A percentile compares a stretch with the other conserved stretches of the same genome.
These are phyloP conservation scores for Eupithecia pulchellata DNA, from an alignment of 2,888 invertebrate species.

Conservation along the genomic window DNA sequence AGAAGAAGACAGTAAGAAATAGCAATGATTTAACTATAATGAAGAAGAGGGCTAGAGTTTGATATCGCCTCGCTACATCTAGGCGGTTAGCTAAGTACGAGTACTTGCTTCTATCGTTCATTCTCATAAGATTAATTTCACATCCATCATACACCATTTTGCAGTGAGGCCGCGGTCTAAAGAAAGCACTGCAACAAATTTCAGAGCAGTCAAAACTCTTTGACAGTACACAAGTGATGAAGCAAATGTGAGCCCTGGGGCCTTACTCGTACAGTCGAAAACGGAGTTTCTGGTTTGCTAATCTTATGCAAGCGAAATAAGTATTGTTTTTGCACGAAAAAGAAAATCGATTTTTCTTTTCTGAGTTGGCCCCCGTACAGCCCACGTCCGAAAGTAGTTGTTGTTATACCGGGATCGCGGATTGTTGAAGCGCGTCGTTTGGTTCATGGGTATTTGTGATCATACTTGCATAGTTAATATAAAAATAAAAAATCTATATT, in stretches of 20 bases:
- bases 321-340: too few species aligned
- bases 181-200: background rate
- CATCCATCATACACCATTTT: background rate
- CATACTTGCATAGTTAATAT: conserved; percentile 81
- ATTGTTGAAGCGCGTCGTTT: conserved; percentile 74
- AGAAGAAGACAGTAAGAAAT: too few species aligned
- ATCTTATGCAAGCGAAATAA: too few species aligned
- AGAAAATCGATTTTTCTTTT: too few species aligned
- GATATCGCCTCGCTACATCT: background rate
- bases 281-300: too few species aligned
- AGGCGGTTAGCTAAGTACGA: background rate
- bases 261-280: too few species aligned
- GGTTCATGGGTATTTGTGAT: conserved; percentile 83
- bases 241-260: conserved; percentile 13
- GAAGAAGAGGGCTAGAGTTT: background rate
- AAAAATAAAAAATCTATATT: conserved; percentile 77
- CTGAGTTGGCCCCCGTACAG: too few species aligned
- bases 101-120: background rate
- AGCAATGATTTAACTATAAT: too few species aligned
- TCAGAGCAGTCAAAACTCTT: background rate
- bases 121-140: background rate
- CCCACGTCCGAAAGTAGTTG: conserved; percentile 63
- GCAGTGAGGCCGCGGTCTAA: background rate
- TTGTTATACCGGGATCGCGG: conserved; percentile 70
- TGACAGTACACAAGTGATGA: conserved; percentile 41